Percentiles rank a stretch among this genome's conserved stretches.
These are phyloP conservation scores for Okapia johnstoni DNA, from an alignment of 2,113 vertebrate genomes.

Conservation along the genomic window DNA sequence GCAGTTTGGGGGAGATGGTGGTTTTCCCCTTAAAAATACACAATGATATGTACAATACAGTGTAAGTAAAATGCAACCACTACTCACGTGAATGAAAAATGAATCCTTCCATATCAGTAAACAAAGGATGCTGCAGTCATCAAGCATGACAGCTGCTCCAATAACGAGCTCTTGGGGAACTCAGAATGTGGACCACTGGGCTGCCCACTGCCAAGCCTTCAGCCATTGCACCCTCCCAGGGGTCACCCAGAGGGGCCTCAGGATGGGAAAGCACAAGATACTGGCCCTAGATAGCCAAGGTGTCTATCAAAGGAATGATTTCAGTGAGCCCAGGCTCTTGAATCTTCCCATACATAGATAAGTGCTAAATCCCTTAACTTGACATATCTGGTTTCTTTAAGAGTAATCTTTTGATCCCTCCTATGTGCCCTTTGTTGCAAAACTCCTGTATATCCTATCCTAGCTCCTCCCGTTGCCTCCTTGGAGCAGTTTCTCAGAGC, in stretches of 20 bases:
- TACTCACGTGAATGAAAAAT: background rate
- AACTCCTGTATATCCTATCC: no score
- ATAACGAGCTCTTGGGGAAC: background rate
- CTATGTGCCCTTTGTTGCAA: background rate
- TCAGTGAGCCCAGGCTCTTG: background rate
- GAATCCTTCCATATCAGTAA: background rate
- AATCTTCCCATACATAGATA: background rate
- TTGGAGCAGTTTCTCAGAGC: background rate
- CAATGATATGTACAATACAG: background rate
- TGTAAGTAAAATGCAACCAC: background rate
- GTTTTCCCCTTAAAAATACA: background rate
- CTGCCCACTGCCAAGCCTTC: background rate
- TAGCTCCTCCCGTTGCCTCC: background rate
- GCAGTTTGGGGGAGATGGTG: background rate
- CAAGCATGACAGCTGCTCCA: background rate
- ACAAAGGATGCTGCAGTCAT: background rate
- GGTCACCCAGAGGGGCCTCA: background rate
- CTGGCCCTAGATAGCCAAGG: background rate
- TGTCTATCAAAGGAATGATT: background rate
- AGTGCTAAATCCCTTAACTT: background rate
- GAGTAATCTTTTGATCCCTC: background rate
- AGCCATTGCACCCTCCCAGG: background rate
- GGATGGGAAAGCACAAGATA: background rate
- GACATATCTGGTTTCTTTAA: background rate
- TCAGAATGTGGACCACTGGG: rapidly evolving